Base-by-base conservation (phyloP, 2,888 invertebrate genomes). In the Athetis lepigone region DNA sequence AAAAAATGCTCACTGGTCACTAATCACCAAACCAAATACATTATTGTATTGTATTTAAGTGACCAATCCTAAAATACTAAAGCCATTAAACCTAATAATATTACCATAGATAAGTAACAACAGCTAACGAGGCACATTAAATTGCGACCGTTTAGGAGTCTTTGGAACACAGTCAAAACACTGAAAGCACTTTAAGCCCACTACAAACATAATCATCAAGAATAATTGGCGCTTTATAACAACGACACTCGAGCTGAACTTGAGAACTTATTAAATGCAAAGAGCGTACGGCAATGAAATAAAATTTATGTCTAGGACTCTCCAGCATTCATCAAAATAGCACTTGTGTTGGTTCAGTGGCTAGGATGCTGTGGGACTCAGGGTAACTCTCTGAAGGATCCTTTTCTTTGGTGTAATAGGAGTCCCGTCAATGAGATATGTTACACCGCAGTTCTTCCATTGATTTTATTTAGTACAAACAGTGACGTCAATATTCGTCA, bases 191-290 rank as follows among this genome's bases (percentile, higher is more conserved):
- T 73, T 19, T 49, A 50, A 51, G 51, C 25, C 65, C 45, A 71
- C 63, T 70, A 51, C 51, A 63, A 63, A 60, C 54, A 65, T 57
- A 71, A 60, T 54, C 37, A 45, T 52, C 50, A 71, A 76, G 55
- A 50, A 65, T 71, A 76, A 76, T 76, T 76, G 70, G 45, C 43
- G 43, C 45, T 75, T 75, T 54, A 69, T 58, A 46, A 75, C 37
- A 75, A 52, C 73, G 66, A 46, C 43, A 51, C 75, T 75, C 43
- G 21, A 70, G 51, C 16, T 45, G 43, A 59, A 69, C 52, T 70
- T 50, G 40, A 69, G 75, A 70, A 71, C 54, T 64, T 57, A 58
- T 71, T 57, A 57, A 71, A 76, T 54, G 52, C 65, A 63, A 75
- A 75, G 62, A 50, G 42, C 57, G 72, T 64, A 52, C 75, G 25